Evolutionary conservation across 2,888 invertebrate genomes (phyloP).

Genomic region (Andrena marginata): DNA sequence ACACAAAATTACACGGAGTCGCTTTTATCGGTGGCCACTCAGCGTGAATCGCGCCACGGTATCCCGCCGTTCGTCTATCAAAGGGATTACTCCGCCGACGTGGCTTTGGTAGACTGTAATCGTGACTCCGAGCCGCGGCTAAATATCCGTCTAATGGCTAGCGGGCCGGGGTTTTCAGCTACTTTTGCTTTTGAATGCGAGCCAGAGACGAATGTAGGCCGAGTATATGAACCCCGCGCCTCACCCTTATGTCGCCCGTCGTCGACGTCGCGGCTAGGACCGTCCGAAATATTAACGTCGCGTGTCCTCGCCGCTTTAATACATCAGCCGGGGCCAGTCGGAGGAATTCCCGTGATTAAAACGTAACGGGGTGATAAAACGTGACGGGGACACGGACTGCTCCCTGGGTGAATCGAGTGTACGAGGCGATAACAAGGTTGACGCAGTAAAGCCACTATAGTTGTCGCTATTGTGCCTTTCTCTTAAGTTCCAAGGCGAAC

Average conservation of each 20-base stretch:
- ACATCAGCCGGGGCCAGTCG: constrained; percentile 40
- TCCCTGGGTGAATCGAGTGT: not conserved
- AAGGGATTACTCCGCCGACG: constrained; percentile 63
- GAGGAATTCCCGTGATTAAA: constrained; percentile 54
- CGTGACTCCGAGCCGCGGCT: constrained; percentile 45
- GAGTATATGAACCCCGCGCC: constrained; percentile 23
- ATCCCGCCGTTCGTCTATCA: constrained; percentile 52
- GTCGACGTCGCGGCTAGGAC: constrained; percentile 23
- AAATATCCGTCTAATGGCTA: constrained; percentile 69
- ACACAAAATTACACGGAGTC: constrained; percentile 64
- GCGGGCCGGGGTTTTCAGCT: constrained; percentile 58
- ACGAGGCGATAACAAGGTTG: not conserved
- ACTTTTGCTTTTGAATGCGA: constrained; percentile 70
- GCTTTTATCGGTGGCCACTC: constrained; percentile 53
- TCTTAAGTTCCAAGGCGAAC: no score
- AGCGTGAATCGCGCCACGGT: constrained; percentile 47
- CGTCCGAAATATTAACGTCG: constrained; percentile 68
- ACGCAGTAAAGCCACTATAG: no score
- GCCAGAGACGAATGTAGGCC: constrained; percentile 64
- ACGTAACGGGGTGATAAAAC: constrained; percentile 23
- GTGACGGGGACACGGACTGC: not conserved
- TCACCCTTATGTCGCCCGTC: constrained; percentile 34
- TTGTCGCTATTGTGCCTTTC: no score
- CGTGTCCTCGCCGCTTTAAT: constrained; percentile 63
- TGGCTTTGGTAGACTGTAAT: constrained; percentile 50